phyloP scores from a whole-genome alignment of 2,888 invertebrate genomes.

The Abscondita cerata region DNA sequence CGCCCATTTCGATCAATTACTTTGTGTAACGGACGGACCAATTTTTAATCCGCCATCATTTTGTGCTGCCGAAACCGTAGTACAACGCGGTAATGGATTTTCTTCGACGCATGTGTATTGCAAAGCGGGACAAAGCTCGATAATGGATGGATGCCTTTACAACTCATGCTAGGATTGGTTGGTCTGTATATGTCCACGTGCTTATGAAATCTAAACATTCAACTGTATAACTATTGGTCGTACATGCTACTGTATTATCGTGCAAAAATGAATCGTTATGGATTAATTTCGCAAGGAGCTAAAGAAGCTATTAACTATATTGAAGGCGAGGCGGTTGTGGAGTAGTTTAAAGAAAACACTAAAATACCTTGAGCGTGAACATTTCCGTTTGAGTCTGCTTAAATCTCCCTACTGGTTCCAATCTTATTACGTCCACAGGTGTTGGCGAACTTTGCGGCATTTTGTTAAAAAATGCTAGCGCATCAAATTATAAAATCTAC shows the following conservation, averaged over 20 bases:
- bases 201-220: slow-evolving; percentile 13
- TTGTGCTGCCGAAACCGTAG: slow-evolving; percentile 36
- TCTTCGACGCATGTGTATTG: slow-evolving; percentile 36
- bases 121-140: slow-evolving; percentile 38
- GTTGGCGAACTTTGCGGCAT: slow-evolving; percentile 53
- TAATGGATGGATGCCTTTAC: slow-evolving; percentile 29
- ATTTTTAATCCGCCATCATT: slow-evolving; percentile 32
- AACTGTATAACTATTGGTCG: neutral
- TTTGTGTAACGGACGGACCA: slow-evolving; percentile 32
- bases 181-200: slow-evolving; percentile 24
- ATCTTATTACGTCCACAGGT: slow-evolving; percentile 63
- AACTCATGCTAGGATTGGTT: slow-evolving; percentile 23
- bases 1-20: slow-evolving; percentile 25
- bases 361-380: slow-evolving; percentile 58
- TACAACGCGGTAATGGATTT: slow-evolving; percentile 38
- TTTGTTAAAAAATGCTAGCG: slow-evolving; percentile 37
- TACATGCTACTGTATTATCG: neutral
- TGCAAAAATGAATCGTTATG: too few relatives aligned
- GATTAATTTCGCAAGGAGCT: neutral
- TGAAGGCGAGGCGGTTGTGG: slow-evolving; percentile 28
- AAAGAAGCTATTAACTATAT: slow-evolving; percentile 32
- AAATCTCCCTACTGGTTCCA: slow-evolving; percentile 70
- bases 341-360: slow-evolving; percentile 16
- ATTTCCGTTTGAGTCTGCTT: slow-evolving; percentile 70
- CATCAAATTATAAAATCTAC: slow-evolving; percentile 43